These are phyloP conservation scores for Dexiosoma caninum DNA, from an alignment of 2,888 invertebrate genomes.

Conservation along the genomic window DNA sequence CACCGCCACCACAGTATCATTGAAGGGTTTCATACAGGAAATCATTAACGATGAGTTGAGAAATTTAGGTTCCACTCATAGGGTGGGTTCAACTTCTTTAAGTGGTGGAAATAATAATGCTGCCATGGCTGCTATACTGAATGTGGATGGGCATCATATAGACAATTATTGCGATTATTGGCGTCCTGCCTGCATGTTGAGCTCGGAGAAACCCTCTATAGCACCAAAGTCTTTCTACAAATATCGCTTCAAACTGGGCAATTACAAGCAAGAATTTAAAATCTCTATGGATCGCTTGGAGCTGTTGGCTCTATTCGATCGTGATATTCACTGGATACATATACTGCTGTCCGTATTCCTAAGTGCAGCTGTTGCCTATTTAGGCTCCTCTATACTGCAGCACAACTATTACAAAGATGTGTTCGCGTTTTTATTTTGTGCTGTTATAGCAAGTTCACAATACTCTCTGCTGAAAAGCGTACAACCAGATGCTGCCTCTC, in stretches of 20 bases:
- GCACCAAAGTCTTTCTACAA: conserved; percentile 77
- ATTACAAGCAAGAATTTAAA: conserved; percentile 79
- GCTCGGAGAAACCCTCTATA: conserved; percentile 72
- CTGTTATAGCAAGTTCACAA: conserved; percentile 98
- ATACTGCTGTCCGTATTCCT: conserved; percentile 89
- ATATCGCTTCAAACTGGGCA: conserved; percentile 75
- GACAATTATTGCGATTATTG: conserved; percentile 76
- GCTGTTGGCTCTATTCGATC: conserved; percentile 93
- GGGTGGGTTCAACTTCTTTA: conserved; percentile 45
- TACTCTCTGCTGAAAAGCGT: conserved; percentile 98
- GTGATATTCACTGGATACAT: conserved; percentile 87
- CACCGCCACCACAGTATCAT: conserved; percentile 69
- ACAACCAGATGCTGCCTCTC: conserved; percentile 98
- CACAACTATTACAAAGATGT: conserved; percentile 93
- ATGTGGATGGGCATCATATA: conserved; percentile 72
- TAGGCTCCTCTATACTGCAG: conserved; percentile 90
- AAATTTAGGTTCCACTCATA: conserved; percentile 55
- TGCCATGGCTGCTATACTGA: conserved; percentile 70
- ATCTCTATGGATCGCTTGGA: conserved; percentile 95
- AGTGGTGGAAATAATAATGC: conserved; percentile 45
- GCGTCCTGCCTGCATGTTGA: conserved; percentile 75
- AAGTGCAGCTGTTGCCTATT: conserved; percentile 89
- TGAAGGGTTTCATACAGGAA: conserved; percentile 73
- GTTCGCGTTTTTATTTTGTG: conserved; percentile 95
- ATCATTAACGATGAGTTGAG: conserved; percentile 69